Conservation (phyloP, 2,888 invertebrate genomes). For the Smittia sp. region DNA sequence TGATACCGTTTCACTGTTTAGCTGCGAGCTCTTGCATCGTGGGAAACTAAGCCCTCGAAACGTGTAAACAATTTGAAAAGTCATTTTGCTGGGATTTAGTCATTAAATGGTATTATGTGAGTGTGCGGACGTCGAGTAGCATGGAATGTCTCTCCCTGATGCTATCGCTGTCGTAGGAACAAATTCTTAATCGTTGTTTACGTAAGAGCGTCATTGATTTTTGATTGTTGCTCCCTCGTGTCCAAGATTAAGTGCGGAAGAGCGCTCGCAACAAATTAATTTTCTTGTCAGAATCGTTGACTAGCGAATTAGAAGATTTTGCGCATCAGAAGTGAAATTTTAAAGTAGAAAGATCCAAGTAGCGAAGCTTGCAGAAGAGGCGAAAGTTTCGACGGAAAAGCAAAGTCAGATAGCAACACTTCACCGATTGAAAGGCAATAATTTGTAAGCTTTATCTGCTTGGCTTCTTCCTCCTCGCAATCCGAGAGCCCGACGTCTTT, state of each 20-base stretch:
- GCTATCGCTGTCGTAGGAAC: too few species aligned
- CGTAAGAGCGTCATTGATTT: not conserved
- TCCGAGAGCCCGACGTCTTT: not conserved
- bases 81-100: slow-evolving; percentile 33
- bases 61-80: slow-evolving; percentile 42
- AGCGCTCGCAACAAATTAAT: too few species aligned
- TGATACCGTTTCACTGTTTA: slow-evolving; percentile 13
- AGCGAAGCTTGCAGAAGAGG: not conserved
- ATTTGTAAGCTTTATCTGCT: not conserved
- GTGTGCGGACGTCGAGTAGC: not conserved
- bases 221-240: too few species aligned
- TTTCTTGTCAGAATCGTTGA: too few species aligned
- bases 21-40: slow-evolving; percentile 20
- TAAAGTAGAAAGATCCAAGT: too few species aligned
- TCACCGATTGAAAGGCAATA: not conserved
- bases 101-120: slow-evolving; percentile 14
- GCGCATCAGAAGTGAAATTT: too few species aligned
- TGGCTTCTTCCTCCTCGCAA: not conserved
- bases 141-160: too few species aligned
- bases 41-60: slow-evolving; percentile 41
- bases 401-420: not conserved
- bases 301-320: too few species aligned
- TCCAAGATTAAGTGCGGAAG: too few species aligned
- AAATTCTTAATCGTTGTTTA: too few species aligned
- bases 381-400: not conserved